Evolutionary conservation across 2,797 vertebrate genomes (phyloP), one percentile per base, ranked within the genome.

Genomic region (Mus minutoides): DNA sequence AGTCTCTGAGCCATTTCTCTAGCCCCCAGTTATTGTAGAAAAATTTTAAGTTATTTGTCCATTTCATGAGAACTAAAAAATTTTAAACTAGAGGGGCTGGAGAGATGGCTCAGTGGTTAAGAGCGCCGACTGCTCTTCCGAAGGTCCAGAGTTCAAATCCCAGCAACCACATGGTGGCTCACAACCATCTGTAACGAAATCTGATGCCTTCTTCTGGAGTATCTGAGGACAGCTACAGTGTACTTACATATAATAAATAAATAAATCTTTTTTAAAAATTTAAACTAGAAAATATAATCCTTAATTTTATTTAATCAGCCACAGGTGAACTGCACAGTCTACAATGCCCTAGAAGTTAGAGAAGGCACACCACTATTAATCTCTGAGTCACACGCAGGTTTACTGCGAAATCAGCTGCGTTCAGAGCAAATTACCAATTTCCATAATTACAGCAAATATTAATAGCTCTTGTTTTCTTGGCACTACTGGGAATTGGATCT

Each of bases 21-120:
- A 85, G 19, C 46, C 31, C 60, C 71, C 71, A 75, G n/a, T 11
- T 40, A 40, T 22, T 40, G 69, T n/a, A 40, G 69, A 40, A 76
- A 69, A 79, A 80, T 46, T 10, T 73, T 56, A 94, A 96, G 46
- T 43, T 73, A 88, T 88, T 19, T 94, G 21, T 80, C 29, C 34
- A 88, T 90, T 92, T 93, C 62, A 22, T 78, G 49, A 96, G 29
- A 40, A 43, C 73, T 91, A 84, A 84, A 83, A 79, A 84, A 83
- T 16, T 77, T 90, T 88, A 90, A 80, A 60, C 52, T 19, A 64
- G n/a, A 58, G n/a, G n/a, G n/a, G n/a, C n/a, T n/a, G n/a, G n/a
- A n/a, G n/a, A n/a, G n/a, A n/a, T n/a, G n/a, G n/a, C n/a, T n/a
- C n/a, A n/a, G n/a, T n/a, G n/a, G n/a, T n/a, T n/a, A n/a, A n/a